Evolutionary conservation across 2,888 invertebrate genomes (phyloP).

Genomic region (Eristalis tenax): DNA sequence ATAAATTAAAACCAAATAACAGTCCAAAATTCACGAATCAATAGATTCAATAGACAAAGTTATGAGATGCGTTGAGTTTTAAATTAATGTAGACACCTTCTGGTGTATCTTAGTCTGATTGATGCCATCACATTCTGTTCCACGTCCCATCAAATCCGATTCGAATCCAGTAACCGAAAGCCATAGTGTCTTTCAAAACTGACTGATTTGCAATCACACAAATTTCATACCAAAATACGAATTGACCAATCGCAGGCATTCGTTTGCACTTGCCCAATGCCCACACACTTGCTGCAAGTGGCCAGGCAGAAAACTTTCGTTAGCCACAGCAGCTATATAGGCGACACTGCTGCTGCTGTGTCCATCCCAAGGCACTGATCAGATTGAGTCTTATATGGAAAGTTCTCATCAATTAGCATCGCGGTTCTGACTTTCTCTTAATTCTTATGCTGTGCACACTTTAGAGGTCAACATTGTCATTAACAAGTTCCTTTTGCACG

Average conservation of each 20-base stretch:
- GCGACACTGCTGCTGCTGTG: background rate
- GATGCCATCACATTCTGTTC: too few species aligned
- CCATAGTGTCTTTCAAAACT: constrained; percentile 2
- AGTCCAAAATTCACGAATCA: too few species aligned
- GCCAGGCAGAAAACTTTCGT: constrained; percentile 58
- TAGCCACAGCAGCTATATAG: constrained; percentile 29
- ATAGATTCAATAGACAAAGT: too few species aligned
- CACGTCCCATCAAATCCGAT: background rate
- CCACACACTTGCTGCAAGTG: constrained; percentile 18
- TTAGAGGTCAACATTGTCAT: constrained; percentile 71
- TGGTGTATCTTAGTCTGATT: too few species aligned
- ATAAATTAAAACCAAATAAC: too few species aligned
- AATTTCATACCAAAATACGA: constrained; percentile 25
- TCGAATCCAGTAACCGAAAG: background rate
- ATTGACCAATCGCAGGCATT: constrained; percentile 35
- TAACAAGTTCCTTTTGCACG: constrained; percentile 67
- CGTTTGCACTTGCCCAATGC: constrained; percentile 24
- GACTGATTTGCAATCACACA: constrained; percentile 23
- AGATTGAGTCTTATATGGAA: constrained; percentile 68
- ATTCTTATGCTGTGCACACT: constrained; percentile 71
- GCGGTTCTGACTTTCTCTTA: constrained; percentile 73
- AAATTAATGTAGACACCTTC: too few species aligned
- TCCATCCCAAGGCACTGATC: constrained; percentile 12
- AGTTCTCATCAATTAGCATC: constrained; percentile 74
- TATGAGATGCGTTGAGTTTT: too few species aligned